Evolutionary conservation across 2,113 vertebrate genomes (phyloP), one percentile per base, ranked within the genome.

Genomic region (Cyprinodon brontotheroides): DNA sequence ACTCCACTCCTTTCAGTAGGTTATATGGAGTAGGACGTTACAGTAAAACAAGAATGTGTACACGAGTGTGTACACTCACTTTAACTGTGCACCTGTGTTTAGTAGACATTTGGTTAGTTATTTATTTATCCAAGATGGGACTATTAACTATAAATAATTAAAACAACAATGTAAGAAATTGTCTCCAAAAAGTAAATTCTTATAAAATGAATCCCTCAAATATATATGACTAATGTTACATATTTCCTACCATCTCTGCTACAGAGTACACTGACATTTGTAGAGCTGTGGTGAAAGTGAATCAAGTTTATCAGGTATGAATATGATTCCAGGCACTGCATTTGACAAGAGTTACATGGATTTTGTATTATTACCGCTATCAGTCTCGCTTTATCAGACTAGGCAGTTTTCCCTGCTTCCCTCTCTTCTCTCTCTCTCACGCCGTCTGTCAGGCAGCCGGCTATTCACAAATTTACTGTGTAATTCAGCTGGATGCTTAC

Each of bases 401-500:
- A 11, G 69, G 38, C 66, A 70, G 7, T 37, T 38, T 15, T 15
- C 61, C 36, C 37, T 3, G 48, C 72, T 79, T 72, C 15, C 14
- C 37, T 41, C 29, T 45, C 40, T 10, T n/a, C 59, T 0, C 63
- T 20, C 67, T 48, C 70, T n/a, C 37, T 79, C 75, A 45, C 6
- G 59, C 70, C 61, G 78, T 72, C 74, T 81, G 74, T 79, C 85
- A 83, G 70, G 20, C 77, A 53, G 61, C 61, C 64, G 29, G 36
- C 72, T 82, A 70, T 83, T 91, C 86, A 84, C 77, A 74, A 84
- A 86, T 82, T 72, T 64, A 72, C 45, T 39, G 77, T 70, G 63
- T 45, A 73, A 80, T 87, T 87, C 39, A 86, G 84, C 83, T 75
- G 53, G 65, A 80, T 75, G 74, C 75, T 77, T 86, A 78, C 86